phyloP scores from a whole-genome alignment of 1,140 invertebrate genomes.

The Goniozus legneri region DNA sequence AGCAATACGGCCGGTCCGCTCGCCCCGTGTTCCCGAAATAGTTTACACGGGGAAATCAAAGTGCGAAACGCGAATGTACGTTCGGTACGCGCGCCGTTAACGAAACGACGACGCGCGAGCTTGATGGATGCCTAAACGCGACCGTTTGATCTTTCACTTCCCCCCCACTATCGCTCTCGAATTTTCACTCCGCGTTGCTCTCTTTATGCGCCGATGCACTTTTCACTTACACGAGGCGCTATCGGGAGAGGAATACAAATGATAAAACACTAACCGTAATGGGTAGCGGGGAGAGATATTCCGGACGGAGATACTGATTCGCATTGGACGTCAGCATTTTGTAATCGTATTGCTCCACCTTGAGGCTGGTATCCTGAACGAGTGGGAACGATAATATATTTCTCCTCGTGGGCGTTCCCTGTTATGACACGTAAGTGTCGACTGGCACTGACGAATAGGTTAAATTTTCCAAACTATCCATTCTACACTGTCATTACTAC shows the following conservation, averaged over 20 bases:
- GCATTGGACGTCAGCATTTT: slow-evolving; percentile 78
- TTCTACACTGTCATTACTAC: too few relatives aligned
- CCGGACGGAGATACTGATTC: slow-evolving; percentile 87
- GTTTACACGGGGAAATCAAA: slow-evolving; percentile 29
- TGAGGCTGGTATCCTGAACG: too few relatives aligned
- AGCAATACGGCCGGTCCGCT: slow-evolving; percentile 12
- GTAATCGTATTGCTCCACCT: neutral
- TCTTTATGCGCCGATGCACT: too few relatives aligned
- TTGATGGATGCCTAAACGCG: slow-evolving; percentile 12
- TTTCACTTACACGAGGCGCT: neutral
- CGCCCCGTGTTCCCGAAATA: slow-evolving; percentile 34
- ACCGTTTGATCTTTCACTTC: neutral
- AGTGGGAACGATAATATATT: too few relatives aligned
- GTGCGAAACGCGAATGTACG: slow-evolving; percentile 18
- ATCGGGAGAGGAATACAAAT: slow-evolving; percentile 1
- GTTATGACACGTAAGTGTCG: too few relatives aligned
- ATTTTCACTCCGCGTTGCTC: too few relatives aligned
- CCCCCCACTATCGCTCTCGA: neutral
- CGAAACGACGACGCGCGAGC: slow-evolving; percentile 19
- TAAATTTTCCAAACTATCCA: too few relatives aligned
- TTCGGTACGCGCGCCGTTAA: slow-evolving; percentile 23
- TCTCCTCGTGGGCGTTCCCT: too few relatives aligned
- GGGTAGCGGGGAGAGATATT: slow-evolving; percentile 84
- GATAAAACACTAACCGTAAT: slow-evolving; percentile 71
- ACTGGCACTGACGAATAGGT: too few relatives aligned